A percentile compares a stretch with the other conserved stretches of the same genome.
These are phyloP conservation scores for Hypolimnas misippus DNA, from an alignment of 2,888 invertebrate species.

Conservation along the genomic window DNA sequence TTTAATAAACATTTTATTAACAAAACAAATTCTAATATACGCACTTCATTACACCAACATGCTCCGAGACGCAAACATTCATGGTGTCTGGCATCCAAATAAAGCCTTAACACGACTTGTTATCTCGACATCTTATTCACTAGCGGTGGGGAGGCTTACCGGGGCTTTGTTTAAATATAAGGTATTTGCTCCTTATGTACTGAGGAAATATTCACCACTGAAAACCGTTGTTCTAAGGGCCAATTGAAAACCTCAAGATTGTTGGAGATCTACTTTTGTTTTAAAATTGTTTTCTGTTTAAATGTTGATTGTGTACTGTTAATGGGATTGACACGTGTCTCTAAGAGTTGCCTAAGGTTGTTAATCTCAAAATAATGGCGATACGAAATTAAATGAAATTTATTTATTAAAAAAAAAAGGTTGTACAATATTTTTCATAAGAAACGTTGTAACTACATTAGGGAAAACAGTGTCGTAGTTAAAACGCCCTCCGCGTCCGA, in stretches of 20 bases:
- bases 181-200: slow-evolving; percentile 30
- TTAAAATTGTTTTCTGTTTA: background rate
- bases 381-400: no score
- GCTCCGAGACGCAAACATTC: background rate
- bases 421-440: no score
- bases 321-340: no score
- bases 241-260: background rate
- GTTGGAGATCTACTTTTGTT: background rate
- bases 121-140: slow-evolving; percentile 39
- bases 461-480: no score
- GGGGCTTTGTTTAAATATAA: slow-evolving; percentile 32
- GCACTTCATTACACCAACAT: background rate
- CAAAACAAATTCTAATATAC: background rate
- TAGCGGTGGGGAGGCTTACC: slow-evolving; percentile 22
- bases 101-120: slow-evolving; percentile 28
- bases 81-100: slow-evolving; percentile 25
- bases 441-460: no score
- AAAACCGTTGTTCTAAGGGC: background rate
- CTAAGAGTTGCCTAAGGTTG: no score
- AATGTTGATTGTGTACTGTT: no score
- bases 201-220: background rate
- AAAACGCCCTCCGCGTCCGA: no score
- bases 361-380: no score
- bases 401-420: no score
- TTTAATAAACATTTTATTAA: background rate